These are phyloP conservation scores for Anoncus sp. DNA, from an alignment of 2,888 invertebrate genomes.

Conservation along the genomic window DNA sequence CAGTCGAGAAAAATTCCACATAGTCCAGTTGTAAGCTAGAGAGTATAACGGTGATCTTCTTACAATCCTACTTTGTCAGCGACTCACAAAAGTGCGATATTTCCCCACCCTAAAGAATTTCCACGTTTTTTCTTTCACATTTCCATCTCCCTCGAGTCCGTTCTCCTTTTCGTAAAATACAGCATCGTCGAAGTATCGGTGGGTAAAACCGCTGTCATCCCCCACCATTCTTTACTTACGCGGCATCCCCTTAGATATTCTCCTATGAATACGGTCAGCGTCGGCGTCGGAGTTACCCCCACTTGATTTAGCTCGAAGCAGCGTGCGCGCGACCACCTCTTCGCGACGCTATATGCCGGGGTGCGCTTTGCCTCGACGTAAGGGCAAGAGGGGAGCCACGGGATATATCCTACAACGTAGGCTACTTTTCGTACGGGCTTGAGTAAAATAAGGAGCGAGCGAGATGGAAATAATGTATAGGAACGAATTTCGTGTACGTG, in stretches of 20 bases:
- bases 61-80: constrained; percentile 13
- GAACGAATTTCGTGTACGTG: constrained; percentile 24
- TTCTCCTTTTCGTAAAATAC: constrained; percentile 25
- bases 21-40: not conserved
- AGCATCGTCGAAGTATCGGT: constrained; percentile 36
- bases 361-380: constrained; percentile 36
- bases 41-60: constrained; percentile 10
- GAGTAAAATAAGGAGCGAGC: constrained; percentile 49
- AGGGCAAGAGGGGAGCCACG: constrained; percentile 55
- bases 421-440: constrained; percentile 38
- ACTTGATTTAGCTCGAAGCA: constrained; percentile 44
- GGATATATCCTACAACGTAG: not conserved
- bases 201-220: constrained; percentile 67
- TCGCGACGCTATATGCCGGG: constrained; percentile 53
- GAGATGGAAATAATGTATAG: constrained; percentile 26
- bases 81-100: not conserved
- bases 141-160: constrained; percentile 14
- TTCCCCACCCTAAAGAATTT: constrained; percentile 24
- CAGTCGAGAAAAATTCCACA: not conserved
- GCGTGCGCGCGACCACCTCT: constrained; percentile 51
- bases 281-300: constrained; percentile 60
- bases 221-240: constrained; percentile 67
- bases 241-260: constrained; percentile 71
- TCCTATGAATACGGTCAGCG: constrained; percentile 56
- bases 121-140: constrained; percentile 50